Evolutionary conservation across 2,888 invertebrate genomes (phyloP).

Genomic region (Scaptomyza caliginosa): DNA sequence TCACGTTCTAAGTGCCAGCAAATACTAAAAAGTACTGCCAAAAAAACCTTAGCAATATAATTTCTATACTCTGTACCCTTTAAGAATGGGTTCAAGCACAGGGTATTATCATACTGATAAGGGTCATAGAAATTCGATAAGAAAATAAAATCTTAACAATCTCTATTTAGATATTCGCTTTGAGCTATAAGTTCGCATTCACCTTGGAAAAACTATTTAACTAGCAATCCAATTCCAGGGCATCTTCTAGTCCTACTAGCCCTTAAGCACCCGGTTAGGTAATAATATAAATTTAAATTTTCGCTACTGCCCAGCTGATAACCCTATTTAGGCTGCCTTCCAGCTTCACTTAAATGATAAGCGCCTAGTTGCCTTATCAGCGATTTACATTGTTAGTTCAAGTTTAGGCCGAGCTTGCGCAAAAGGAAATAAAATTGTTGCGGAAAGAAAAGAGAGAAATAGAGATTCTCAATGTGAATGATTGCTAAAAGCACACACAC

Average conservation of each 20-base stretch:
- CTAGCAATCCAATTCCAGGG: background rate
- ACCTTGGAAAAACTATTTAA: background rate
- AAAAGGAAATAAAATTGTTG: conserved; percentile 31
- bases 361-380: conserved; percentile 34
- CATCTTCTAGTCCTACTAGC: background rate
- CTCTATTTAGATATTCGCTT: too few species aligned
- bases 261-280: background rate
- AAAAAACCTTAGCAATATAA: conserved; percentile 28
- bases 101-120: background rate
- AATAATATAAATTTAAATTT: background rate
- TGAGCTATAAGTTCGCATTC: background rate
- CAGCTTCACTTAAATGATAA: conserved; percentile 44
- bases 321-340: conserved; percentile 41
- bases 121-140: too few species aligned
- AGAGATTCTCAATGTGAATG: conserved; percentile 41
- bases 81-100: background rate
- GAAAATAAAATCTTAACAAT: too few species aligned
- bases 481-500: background rate
- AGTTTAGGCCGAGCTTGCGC: conserved; percentile 58
- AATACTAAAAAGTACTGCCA: conserved; percentile 59
- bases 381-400: conserved; percentile 46
- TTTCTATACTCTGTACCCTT: background rate
- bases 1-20: conserved; percentile 44
- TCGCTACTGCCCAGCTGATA: conserved; percentile 43
- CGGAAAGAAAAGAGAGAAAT: conserved; percentile 1